Base-by-base conservation (phyloP, 1,140 invertebrate species). In the Ridgeia piscesae region DNA sequence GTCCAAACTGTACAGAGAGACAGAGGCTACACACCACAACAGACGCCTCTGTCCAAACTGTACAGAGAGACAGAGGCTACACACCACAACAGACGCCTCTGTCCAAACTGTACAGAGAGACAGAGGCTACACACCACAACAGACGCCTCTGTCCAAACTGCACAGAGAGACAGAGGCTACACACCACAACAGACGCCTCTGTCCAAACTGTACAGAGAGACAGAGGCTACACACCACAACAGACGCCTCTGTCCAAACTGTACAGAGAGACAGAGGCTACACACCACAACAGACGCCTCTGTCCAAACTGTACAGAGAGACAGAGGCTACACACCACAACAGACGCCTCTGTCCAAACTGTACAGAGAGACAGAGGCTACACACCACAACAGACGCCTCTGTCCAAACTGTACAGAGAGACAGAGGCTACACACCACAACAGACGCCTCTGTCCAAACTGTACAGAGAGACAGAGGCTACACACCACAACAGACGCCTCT, bases 1-100 rank as follows among this genome's bases (percentile, higher is more conserved):
- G n/a, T n/a, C 58, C 97, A 31, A 95, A 91, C 95, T 96, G 93
- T 33, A 94, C 93, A 33, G 34, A 33, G 33, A 34, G 34, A 33
- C 89, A 42, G 4, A 2, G 35, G 11, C 21, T 17, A 33, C 35
- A 42, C 31, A 90, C 17, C 34, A 14, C 89, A 90, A 90, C 89
- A 90, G 1, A 90, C 11, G 58, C 58, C 27, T 77, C 27, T n/a
- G n/a, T n/a, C 58, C 97, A 31, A 95, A 91, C 95, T 96, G 93
- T 33, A 94, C 93, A 33, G 34, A 33, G 33, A 34, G 34, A 33
- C 89, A 42, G 4, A 2, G 35, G 11, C 21, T 17, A 33, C 35
- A 42, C 31, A 90, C 17, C 34, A 14, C 89, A 90, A 90, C 89
- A 90, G 1, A 90, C 11, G 58, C 58, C 27, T 77, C 27, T n/a